A percentile compares a stretch with the other conserved stretches of the same genome.
Conservation (phyloP, 92 coral and sea anemone species). For the Siderastrea radians region DNA sequence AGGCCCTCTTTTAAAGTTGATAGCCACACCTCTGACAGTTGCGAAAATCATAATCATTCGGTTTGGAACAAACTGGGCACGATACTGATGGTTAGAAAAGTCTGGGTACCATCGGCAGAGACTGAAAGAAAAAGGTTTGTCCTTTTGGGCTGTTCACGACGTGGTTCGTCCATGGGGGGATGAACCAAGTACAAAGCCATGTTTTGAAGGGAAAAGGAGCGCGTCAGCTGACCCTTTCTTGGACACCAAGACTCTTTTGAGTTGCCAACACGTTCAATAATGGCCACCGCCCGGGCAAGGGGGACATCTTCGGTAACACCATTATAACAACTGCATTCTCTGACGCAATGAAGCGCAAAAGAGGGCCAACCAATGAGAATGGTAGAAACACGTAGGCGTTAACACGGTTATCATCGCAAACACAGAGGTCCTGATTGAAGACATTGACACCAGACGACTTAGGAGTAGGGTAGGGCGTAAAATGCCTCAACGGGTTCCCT, state of each 20-base stretch:
- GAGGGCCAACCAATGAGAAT: conserved; percentile 50
- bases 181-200: conserved; percentile 33
- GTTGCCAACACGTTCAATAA: conserved; percentile 30
- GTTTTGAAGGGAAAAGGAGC: conserved; percentile 37
- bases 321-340: conserved; percentile 28
- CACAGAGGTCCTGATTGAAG: conserved; percentile 53
- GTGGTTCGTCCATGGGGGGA: background rate
- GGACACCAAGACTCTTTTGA: conserved; percentile 24
- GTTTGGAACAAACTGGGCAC: conserved; percentile 30
- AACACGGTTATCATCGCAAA: conserved; percentile 27
- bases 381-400: conserved; percentile 65
- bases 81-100: conserved; percentile 35
- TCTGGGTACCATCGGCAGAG: conserved; percentile 7
- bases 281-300: conserved; percentile 58
- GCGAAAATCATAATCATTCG: conserved; percentile 40
- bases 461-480: conserved; percentile 44
- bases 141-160: conserved; percentile 5
- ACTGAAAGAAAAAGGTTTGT: background rate
- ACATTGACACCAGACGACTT: conserved; percentile 38
- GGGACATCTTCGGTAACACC: conserved; percentile 38
- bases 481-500: conserved; percentile 49
- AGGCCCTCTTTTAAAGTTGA: conserved; percentile 7
- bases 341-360: conserved; percentile 36
- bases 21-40: conserved; percentile 45
- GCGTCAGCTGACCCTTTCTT: conserved; percentile 22